Percentiles rank a stretch among this genome's conserved stretches.
These are phyloP conservation scores for Pedetes capensis DNA, from an alignment of 2,113 vertebrate genomes.

Conservation along the genomic window DNA sequence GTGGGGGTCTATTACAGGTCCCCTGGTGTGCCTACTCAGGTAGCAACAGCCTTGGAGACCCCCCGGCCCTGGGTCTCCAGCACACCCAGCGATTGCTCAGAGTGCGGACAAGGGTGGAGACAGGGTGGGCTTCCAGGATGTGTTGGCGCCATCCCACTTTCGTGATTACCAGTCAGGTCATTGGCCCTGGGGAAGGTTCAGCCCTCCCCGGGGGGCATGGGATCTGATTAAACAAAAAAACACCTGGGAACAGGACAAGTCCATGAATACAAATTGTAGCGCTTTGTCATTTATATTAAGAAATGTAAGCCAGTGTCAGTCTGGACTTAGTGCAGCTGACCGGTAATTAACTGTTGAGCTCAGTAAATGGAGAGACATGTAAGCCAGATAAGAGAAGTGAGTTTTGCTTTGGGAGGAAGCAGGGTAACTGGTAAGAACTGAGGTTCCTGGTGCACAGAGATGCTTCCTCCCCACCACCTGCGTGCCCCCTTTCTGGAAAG, in stretches of 20 bases:
- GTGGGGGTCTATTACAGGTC: not conserved
- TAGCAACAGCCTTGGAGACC: not conserved
- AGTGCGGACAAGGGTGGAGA: fast-evolving
- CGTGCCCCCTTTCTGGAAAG: too few relatives aligned
- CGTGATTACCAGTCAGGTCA: not conserved
- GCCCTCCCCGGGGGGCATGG: not conserved
- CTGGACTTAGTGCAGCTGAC: not conserved
- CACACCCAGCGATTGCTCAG: not conserved
- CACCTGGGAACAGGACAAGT: not conserved
- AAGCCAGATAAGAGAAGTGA: not conserved
- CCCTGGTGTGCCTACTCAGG: not conserved
- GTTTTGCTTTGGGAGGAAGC: not conserved
- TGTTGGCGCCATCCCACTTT: not conserved
- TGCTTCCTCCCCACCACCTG: not conserved
- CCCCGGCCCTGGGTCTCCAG: not conserved
- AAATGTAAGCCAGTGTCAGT: not conserved
- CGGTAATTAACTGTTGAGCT: not conserved
- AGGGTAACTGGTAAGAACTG: not conserved
- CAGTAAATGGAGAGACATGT: not conserved
- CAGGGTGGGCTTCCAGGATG: not conserved
- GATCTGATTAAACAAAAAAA: not conserved
- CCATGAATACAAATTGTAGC: not conserved
- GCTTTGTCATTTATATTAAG: not conserved
- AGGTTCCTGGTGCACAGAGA: not conserved
- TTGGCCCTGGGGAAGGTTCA: not conserved